phyloP scores from a whole-genome alignment of 2,888 invertebrate genomes.

The Heliothis peltigera region DNA sequence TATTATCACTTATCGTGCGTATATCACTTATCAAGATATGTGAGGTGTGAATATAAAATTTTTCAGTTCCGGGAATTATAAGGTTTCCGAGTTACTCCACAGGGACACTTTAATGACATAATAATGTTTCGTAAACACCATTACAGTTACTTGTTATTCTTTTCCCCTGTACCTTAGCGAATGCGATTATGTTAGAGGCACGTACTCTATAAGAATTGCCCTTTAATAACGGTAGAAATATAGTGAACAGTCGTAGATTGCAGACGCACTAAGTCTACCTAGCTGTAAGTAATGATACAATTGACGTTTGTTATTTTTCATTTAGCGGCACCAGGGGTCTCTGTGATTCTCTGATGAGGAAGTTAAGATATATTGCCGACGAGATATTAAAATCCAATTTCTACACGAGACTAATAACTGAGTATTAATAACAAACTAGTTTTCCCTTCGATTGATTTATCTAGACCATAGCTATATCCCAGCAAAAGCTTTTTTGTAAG shows the following conservation, averaged over 20 bases:
- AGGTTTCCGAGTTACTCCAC: slow-evolving; percentile 62
- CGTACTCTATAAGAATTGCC: slow-evolving; percentile 85
- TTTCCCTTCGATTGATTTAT: slow-evolving; percentile 4
- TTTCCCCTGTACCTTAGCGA: slow-evolving; percentile 73
- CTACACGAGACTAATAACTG: slow-evolving; percentile 9
- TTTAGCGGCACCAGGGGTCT: slow-evolving; percentile 64
- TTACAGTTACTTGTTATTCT: slow-evolving; percentile 73
- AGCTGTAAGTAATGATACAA: slow-evolving; percentile 88
- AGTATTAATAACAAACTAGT: slow-evolving; percentile 25
- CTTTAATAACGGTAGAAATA: slow-evolving; percentile 86
- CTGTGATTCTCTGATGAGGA: slow-evolving; percentile 15
- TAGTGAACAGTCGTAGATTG: slow-evolving; percentile 86
- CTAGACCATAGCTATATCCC: slow-evolving; percentile 3
- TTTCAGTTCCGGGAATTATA: slow-evolving; percentile 71
- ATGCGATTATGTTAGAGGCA: slow-evolving; percentile 83
- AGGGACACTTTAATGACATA: slow-evolving; percentile 63
- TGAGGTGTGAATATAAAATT: slow-evolving; percentile 79
- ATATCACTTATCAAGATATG: slow-evolving; percentile 78
- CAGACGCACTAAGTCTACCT: slow-evolving; percentile 80
- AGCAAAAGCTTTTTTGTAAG: background rate
- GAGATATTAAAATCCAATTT: slow-evolving; percentile 27
- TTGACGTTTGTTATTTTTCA: slow-evolving; percentile 78
- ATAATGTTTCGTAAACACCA: slow-evolving; percentile 64
- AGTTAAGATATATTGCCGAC: slow-evolving; percentile 3
- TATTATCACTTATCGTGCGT: no score